Evolutionary conservation across 2,113 vertebrate genomes (phyloP).

Genomic region (Anser brachyrhynchus): DNA sequence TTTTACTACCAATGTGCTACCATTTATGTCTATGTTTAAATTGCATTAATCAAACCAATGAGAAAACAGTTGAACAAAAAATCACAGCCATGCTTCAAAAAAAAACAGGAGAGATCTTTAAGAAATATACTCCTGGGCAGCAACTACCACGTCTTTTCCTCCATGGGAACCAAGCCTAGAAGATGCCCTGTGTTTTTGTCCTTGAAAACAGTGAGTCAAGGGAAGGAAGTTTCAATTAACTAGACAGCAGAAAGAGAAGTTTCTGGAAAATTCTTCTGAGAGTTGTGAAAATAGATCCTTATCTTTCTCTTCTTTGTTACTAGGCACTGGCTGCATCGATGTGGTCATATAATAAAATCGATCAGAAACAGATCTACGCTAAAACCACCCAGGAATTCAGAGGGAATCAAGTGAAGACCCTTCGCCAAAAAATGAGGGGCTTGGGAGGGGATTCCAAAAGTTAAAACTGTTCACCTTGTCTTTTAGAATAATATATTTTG

Average conservation of each 20-base stretch:
- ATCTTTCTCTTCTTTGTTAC: not conserved
- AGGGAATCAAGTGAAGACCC: not conserved
- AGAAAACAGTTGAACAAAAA: not conserved
- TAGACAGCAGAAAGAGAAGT: not conserved
- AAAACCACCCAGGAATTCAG: not conserved
- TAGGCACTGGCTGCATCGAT: not conserved
- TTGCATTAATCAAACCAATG: not conserved
- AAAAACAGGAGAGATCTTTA: not conserved
- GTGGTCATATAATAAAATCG: not conserved
- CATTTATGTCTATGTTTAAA: not conserved
- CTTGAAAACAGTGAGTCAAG: constrained; percentile 5
- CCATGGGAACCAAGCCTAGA: not conserved
- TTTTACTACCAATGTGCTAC: not conserved
- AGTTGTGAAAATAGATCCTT: not conserved
- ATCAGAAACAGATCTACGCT: not conserved
- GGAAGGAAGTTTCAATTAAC: constrained; percentile 29
- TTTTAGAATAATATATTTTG: not conserved
- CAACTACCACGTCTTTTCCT: not conserved
- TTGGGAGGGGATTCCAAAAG: not conserved
- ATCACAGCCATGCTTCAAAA: not conserved
- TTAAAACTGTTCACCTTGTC: not conserved
- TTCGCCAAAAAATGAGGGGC: not conserved
- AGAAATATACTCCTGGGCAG: not conserved
- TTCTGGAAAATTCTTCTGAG: constrained; percentile 10
- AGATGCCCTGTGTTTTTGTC: not conserved